Evolutionary conservation across 2,888 invertebrate species (phyloP).

Genomic region (Eupithecia tripunctaria): DNA sequence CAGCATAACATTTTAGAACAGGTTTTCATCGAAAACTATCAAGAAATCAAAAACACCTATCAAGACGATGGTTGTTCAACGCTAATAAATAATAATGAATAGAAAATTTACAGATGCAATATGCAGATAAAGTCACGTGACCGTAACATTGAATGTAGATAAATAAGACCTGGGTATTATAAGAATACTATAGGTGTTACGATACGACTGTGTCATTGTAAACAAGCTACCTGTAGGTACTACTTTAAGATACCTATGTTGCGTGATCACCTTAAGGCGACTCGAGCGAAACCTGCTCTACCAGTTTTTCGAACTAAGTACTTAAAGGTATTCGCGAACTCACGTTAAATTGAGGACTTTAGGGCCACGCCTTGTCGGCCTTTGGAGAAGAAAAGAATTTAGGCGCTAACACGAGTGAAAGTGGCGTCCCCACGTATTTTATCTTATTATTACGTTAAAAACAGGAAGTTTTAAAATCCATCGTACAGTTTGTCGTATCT

Average conservation of each 20-base stretch:
- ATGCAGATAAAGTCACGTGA: not conserved
- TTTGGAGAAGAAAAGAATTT: not conserved
- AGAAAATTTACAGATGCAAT: not conserved
- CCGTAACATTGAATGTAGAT: not conserved
- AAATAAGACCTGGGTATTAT: not conserved
- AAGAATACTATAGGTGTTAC: not conserved
- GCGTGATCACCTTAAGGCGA: constrained; percentile 16
- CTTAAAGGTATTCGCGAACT: constrained; percentile 17
- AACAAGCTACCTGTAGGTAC: constrained; percentile 21
- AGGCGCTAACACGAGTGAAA: not conserved
- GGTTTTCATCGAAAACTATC: not conserved
- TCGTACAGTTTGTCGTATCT: too few species aligned
- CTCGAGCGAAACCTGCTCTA: constrained; percentile 23
- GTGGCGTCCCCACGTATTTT: not conserved
- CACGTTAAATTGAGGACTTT: constrained; percentile 8
- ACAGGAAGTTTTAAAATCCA: too few species aligned
- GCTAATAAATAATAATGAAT: not conserved
- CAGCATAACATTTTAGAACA: not conserved
- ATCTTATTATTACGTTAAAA: too few species aligned
- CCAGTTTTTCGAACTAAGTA: constrained; percentile 15
- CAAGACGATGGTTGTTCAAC: not conserved
- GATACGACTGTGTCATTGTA: constrained; percentile 20
- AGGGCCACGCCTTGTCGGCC: not conserved
- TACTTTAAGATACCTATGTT: not conserved
- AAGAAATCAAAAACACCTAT: not conserved